phyloP scores from a whole-genome alignment of 2,113 vertebrate genomes.

The Microcebus griseorufus region DNA sequence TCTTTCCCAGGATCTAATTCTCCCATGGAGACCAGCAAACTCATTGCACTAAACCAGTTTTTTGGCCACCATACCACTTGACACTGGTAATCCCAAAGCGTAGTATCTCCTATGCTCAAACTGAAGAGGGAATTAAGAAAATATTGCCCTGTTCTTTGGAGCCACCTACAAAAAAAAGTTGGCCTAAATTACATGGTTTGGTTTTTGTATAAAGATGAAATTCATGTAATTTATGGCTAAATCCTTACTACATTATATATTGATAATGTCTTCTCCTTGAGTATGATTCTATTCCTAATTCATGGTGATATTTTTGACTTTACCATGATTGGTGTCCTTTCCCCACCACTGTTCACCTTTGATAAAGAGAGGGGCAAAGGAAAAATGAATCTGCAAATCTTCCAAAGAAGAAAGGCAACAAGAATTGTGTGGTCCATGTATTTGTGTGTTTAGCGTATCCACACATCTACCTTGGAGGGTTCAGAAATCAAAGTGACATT shows the following conservation, averaged over 20 bases:
- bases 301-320: background rate
- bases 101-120: background rate
- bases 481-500: background rate
- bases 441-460: background rate
- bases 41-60: background rate
- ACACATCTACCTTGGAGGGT: too few relatives aligned
- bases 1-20: background rate
- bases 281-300: background rate
- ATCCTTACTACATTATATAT: background rate
- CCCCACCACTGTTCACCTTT: background rate
- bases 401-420: background rate
- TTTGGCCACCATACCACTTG: background rate
- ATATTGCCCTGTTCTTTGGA: background rate
- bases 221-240: background rate
- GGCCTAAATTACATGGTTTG: background rate
- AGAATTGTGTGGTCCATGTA: background rate
- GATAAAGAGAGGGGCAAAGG: background rate
- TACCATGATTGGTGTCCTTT: background rate
- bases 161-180: background rate
- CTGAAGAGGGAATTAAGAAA: constrained; percentile 7
- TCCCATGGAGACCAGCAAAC: background rate
- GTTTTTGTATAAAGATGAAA: background rate
- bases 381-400: background rate
- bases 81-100: background rate
- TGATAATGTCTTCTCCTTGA: background rate